A percentile compares a stretch with the other conserved stretches of the same genome.
Evolutionary conservation across 2,888 invertebrate species (phyloP).

Genomic region (Griposia aprilina): DNA sequence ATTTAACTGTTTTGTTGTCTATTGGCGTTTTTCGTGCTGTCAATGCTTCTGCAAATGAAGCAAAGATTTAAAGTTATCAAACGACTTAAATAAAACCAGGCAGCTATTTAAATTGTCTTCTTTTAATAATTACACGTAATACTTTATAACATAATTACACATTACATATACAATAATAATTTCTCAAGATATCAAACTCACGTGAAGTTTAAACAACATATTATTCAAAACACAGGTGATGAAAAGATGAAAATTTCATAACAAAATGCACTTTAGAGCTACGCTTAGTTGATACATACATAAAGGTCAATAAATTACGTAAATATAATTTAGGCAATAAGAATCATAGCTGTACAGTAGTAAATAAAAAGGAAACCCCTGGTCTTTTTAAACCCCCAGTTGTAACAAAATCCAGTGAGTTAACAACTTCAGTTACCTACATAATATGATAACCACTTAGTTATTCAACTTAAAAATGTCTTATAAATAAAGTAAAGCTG

Average conservation of each 20-base stretch:
- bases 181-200: constrained; percentile 89
- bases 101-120: constrained; percentile 86
- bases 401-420: constrained; percentile 60
- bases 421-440: constrained; percentile 49
- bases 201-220: constrained; percentile 87
- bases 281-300: constrained; percentile 84
- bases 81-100: constrained; percentile 69
- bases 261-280: constrained; percentile 88
- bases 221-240: constrained; percentile 85
- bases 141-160: constrained; percentile 91
- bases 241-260: constrained; percentile 83
- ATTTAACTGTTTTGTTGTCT: constrained; percentile 3
- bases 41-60: neutral
- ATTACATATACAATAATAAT: constrained; percentile 90
- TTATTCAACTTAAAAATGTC: constrained; percentile 71
- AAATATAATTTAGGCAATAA: constrained; percentile 89
- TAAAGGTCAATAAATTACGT: constrained; percentile 89
- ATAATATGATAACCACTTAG: constrained; percentile 62
- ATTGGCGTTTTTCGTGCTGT: constrained; percentile 33
- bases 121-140: constrained; percentile 91
- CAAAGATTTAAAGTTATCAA: neutral
- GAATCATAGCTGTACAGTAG: constrained; percentile 85
- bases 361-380: constrained; percentile 74
- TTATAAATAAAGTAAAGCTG: constrained; percentile 88
- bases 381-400: constrained; percentile 64